phyloP scores from a whole-genome alignment of 2,797 vertebrate genomes.

The Lophotriccus pileatus region DNA sequence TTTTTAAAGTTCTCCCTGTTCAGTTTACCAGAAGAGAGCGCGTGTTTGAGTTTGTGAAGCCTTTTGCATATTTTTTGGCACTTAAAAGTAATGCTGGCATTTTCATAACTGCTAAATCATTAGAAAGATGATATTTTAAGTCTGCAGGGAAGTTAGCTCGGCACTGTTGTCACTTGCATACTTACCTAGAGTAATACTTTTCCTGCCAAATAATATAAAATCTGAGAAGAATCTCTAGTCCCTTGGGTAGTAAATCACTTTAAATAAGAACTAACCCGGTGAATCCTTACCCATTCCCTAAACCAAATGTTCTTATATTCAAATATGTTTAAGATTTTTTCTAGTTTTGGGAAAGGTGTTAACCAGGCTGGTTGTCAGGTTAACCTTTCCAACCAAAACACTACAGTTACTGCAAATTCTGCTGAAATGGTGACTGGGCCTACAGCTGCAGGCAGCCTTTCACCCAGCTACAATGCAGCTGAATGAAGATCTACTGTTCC shows the following conservation, averaged over 20 bases:
- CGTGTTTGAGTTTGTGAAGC: neutral
- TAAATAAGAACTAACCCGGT: neutral
- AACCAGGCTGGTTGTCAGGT: neutral
- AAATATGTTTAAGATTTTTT: neutral
- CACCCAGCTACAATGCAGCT: neutral
- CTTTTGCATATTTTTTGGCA: neutral
- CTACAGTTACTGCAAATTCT: neutral
- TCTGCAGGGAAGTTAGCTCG: neutral
- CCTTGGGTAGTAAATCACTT: neutral
- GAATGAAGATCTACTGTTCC: neutral
- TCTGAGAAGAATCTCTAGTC: neutral
- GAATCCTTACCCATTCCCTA: neutral
- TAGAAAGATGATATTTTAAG: neutral
- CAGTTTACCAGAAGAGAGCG: neutral
- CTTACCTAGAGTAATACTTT: neutral
- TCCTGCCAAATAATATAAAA: neutral
- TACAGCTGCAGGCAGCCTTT: neutral
- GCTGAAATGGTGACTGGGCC: neutral
- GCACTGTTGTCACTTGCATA: neutral
- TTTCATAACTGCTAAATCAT: slow-evolving; percentile 3
- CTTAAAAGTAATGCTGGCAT: neutral
- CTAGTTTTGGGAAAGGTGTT: neutral
- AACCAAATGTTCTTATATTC: neutral
- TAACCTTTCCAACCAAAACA: neutral
- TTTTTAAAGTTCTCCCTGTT: neutral